Evolutionary conservation across 2,888 invertebrate species (phyloP).

Genomic region (Habroteleia sp.): DNA sequence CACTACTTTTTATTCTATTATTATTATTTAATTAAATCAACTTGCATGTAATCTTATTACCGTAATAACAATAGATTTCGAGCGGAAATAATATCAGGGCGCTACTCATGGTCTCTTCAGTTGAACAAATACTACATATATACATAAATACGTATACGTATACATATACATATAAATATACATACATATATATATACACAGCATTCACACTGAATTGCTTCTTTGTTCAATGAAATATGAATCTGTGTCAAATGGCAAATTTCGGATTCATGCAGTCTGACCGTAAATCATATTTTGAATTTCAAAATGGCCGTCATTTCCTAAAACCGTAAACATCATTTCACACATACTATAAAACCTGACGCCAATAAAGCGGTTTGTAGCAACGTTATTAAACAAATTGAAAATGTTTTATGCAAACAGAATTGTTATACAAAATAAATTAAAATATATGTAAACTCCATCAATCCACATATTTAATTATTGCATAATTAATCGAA

Average conservation of each 20-base stretch:
- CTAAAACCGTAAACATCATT: slow-evolving; percentile 29
- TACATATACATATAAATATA: background rate
- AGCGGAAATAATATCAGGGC: slow-evolving; percentile 53
- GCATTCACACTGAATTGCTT: slow-evolving; percentile 33
- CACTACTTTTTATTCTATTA: slow-evolving; percentile 5
- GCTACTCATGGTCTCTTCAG: slow-evolving; percentile 49
- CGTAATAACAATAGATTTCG: slow-evolving; percentile 49
- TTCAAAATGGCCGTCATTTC: slow-evolving; percentile 25
- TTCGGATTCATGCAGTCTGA: slow-evolving; percentile 29
- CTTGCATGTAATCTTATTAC: slow-evolving; percentile 30
- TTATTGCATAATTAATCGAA: too few relatives aligned
- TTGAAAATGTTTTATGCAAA: background rate
- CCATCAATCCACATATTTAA: too few relatives aligned
- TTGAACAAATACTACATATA: slow-evolving; percentile 36
- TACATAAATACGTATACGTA: background rate
- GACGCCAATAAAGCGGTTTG: background rate
- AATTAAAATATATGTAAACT: too few relatives aligned
- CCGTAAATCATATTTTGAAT: slow-evolving; percentile 37
- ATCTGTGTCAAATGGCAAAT: slow-evolving; percentile 54
- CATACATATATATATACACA: background rate
- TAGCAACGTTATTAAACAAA: background rate
- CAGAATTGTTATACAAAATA: too few relatives aligned
- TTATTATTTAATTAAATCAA: slow-evolving; percentile 47
- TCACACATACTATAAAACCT: slow-evolving; percentile 10
- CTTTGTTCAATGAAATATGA: slow-evolving; percentile 56